Evolutionary conservation across 2,113 vertebrate species (phyloP).

Genomic region (Dipodomys ordii): DNA sequence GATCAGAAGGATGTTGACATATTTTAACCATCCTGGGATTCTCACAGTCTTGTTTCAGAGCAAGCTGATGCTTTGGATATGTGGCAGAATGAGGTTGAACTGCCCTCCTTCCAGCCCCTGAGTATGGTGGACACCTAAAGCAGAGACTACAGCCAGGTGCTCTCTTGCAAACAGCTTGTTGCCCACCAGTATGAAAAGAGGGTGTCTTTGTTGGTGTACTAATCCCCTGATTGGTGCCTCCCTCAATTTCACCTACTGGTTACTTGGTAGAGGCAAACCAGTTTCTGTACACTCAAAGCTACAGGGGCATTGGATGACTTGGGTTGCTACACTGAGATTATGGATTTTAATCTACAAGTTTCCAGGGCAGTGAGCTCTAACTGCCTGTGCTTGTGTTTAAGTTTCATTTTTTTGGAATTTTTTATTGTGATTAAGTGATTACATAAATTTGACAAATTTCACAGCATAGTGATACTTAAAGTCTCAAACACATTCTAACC

Average conservation of each 20-base stretch:
- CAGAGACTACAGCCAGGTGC: not conserved
- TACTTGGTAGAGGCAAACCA: constrained; percentile 18
- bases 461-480: too few species aligned
- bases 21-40: constrained; percentile 87
- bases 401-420: constrained; percentile 18
- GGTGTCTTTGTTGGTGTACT: constrained; percentile 71
- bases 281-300: not conserved
- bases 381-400: constrained; percentile 45
- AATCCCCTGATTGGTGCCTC: constrained; percentile 19
- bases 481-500: too few species aligned
- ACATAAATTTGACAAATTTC: too few species aligned
- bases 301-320: not conserved
- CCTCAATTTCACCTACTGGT: constrained; percentile 42
- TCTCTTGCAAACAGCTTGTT: constrained; percentile 38
- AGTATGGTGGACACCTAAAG: not conserved
- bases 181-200: constrained; percentile 66
- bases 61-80: constrained; percentile 84
- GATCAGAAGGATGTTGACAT: constrained; percentile 86
- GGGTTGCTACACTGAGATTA: not conserved
- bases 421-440: too few species aligned
- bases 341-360: constrained; percentile 47
- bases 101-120: constrained; percentile 69
- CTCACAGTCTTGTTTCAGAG: constrained; percentile 86
- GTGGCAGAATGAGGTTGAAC: constrained; percentile 58
- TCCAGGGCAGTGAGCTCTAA: not conserved